Percentiles rank a stretch among this genome's conserved stretches.
phyloP scores from a whole-genome alignment of 2,113 vertebrate species.

The Malurus cyaneus region DNA sequence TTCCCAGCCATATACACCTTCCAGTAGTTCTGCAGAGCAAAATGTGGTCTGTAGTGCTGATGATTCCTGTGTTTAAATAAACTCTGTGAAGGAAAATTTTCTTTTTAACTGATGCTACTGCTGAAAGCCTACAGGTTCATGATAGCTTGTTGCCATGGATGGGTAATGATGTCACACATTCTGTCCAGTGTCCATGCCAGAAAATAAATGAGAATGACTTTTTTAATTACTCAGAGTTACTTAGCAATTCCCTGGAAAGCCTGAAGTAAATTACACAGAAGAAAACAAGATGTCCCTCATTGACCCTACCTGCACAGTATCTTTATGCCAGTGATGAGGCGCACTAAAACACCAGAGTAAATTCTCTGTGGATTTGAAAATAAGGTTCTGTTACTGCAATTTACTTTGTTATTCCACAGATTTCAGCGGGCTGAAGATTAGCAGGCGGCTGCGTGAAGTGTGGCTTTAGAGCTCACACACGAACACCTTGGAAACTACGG shows the following conservation, averaged over 20 bases:
- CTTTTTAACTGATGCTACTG: background rate
- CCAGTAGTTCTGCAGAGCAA: background rate
- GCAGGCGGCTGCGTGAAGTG: background rate
- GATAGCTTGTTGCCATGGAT: background rate
- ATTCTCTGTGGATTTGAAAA: background rate
- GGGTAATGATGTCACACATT: slow-evolving; percentile 30
- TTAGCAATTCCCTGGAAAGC: slow-evolving; percentile 18
- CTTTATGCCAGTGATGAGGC: background rate
- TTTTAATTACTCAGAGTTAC: background rate
- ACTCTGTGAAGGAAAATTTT: background rate
- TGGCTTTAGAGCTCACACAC: background rate
- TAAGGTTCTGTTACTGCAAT: background rate
- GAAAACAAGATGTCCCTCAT: background rate
- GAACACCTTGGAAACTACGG: background rate
- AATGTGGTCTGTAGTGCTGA: background rate
- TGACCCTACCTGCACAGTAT: background rate
- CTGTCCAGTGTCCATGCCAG: background rate
- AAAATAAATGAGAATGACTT: slow-evolving; percentile 2
- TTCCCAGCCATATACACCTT: background rate
- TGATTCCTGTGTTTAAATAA: background rate
- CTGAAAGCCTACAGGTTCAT: background rate
- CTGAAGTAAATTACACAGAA: background rate
- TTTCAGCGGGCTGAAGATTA: background rate
- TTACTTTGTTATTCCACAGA: background rate
- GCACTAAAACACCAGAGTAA: background rate